Evolutionary conservation across 2,888 invertebrate species (phyloP), one percentile per base, ranked within the genome.

Genomic region (Caenorhabditis virilis): DNA sequence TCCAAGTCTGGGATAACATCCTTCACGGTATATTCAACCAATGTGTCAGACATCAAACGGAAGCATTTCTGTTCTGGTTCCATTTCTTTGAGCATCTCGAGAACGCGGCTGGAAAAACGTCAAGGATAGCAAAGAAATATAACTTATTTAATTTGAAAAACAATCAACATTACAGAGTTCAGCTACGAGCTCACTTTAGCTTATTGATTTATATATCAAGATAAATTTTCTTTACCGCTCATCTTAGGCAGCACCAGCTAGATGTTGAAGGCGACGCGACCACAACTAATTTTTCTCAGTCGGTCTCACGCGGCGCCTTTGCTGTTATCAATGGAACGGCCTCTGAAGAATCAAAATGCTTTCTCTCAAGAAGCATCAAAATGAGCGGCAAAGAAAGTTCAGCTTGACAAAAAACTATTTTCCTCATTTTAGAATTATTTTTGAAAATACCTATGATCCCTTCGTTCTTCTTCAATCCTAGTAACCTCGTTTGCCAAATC

Each of bases 21-120:
- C 18, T 54, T 53, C 41, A 76, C 70, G 13, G 57, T 74, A 45
- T 75, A 70, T 58, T 78, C 77, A 23, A 78, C 74, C 11, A 78
- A 54, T 0, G 75, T 68, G 47, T 78, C 77, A 30, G 75, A 72
- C 18, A 78, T 69, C 27, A 77, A 55, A 18, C 72, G 69, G 63
- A 72, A 77, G 43, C 77, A 77, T 36, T 69, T 72, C 46, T 72
- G 69, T 7, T 71, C 63, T 11, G 66, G 60, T 26, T 77, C 69
- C 54, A 77, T 43, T 1, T 67, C 69, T 36, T 72, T 61, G 38
- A 78, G 57, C n/a, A 72, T 56, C 9, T 73, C 68, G 20, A 78
- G 48, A 9, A 77, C 78, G 27, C 73, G 56, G 9, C 66, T 64
- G 20, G 53, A 69, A 48, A 15, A n/a, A 15, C 4, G 6, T 30